Conservation (phyloP, 2,888 invertebrate species). For the Drosophila pegasa region DNA sequence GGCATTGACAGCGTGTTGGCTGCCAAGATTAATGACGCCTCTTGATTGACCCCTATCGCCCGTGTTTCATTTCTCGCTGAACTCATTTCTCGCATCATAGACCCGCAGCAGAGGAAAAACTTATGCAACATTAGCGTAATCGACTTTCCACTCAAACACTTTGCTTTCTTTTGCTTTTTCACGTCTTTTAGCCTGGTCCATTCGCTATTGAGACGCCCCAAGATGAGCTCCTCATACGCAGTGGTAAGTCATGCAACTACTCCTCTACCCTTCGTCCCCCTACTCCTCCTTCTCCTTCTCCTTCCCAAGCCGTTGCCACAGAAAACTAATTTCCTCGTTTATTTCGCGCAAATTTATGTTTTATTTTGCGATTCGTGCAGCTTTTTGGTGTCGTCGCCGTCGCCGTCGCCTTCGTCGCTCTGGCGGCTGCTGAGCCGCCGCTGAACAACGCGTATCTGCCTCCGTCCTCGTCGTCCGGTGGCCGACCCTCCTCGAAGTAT, state of each 20-base stretch:
- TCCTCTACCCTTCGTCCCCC: not conserved
- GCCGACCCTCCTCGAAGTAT: conserved; percentile 81
- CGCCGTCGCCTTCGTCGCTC: conserved; percentile 53
- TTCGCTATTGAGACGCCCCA: conserved; percentile 52
- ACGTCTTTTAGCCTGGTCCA: conserved; percentile 57
- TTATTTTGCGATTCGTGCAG: conserved; percentile 31
- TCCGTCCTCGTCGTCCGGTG: conserved; percentile 81
- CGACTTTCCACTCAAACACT: conserved; percentile 19
- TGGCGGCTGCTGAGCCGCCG: conserved; percentile 82
- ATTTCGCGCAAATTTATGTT: conserved; percentile 10
- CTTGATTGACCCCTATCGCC: conserved; percentile 35
- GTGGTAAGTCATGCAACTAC: conserved; percentile 69
- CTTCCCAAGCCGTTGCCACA: conserved; percentile 39
- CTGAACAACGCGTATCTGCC: conserved; percentile 83
- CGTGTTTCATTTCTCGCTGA: not conserved
- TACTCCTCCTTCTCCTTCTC: too few species aligned
- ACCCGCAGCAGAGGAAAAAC: conserved; percentile 8
- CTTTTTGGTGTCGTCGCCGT: conserved; percentile 55
- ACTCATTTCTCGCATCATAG: conserved; percentile 39
- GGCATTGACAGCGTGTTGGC: conserved; percentile 60
- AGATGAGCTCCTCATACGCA: conserved; percentile 70
- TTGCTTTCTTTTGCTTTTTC: conserved; percentile 38
- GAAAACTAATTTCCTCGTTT: conserved; percentile 73
- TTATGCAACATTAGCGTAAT: conserved; percentile 74
- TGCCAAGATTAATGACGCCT: conserved; percentile 66